Base-by-base conservation (phyloP, 1,140 invertebrate genomes). In the Antheraea pernyi region DNA sequence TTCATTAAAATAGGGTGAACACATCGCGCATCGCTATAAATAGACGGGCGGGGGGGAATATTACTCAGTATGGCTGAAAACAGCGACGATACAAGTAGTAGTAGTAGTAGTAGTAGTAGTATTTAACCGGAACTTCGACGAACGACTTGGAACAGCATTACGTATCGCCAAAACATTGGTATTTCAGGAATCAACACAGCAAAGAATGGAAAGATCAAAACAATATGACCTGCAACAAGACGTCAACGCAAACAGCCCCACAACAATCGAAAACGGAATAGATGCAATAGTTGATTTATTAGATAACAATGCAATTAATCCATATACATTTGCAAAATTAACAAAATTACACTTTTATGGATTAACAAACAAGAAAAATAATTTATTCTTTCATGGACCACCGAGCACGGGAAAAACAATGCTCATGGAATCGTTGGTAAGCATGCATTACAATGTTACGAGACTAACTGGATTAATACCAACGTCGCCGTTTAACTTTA, bases 391-490 rank as follows among this genome's bases (percentile, higher is more conserved):
- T 67, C 36, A 61, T 10, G 76, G 76, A 42, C 70, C 73, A 66
- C 80, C 77, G 19, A 69, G 69, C 11, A 77, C 68, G 0, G 78
- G 78, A 18, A 83, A 83, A 71, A 78, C 81, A 53, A 78, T 78
- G 72, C 65, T 83, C 0, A 80, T 80, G 77, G 71, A 76, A 22
- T 71, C 65, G 1, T 42, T 83, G n/a, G 73, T 75, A 13, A 22
- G 73, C 18, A 53, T 53, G 46, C 46, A 53, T 53, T 80, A 67
- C 39, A 80, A 75, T 67, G 71, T 67, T 16, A 42, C 37, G 37
- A 61, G 77, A 69, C 22, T 81, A 46, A 84, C 77, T 0, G 73
- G 74, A 63, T 46, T 77, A 9, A 67, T 67, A n/a, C 79, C 80
- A 18, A 69, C n/a, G 13, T 79, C 75, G 0, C 61, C 65, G 0